A percentile compares a stretch with the other conserved stretches of the same genome.
Conservation (phyloP, 2,888 invertebrate genomes). For the Platynereis dumerilii region DNA sequence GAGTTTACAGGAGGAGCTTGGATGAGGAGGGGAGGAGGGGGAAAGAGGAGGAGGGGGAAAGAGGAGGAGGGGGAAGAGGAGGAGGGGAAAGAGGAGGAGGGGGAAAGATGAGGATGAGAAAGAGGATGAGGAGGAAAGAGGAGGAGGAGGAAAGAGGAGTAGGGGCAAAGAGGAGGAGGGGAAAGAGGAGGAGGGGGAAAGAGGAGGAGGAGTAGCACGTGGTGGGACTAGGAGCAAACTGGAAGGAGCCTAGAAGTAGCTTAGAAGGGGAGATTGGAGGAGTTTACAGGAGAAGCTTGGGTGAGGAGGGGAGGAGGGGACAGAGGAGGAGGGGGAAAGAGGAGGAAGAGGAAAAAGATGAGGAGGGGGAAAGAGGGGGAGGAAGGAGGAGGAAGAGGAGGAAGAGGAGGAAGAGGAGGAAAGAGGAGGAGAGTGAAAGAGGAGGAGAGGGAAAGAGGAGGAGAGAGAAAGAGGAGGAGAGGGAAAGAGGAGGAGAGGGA, state of each 20-base stretch:
- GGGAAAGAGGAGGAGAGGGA: slow-evolving; percentile 2
- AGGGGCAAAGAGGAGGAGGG: neutral
- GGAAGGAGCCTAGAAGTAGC: no score
- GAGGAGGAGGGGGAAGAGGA: neutral
- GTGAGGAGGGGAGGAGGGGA: no score
- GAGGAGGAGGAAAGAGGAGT: neutral
- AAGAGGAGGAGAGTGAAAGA: neutral
- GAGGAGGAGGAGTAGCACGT: no score
- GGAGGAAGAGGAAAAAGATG: neutral
- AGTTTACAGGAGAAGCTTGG: no score
- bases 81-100: neutral
- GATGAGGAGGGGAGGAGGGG: no score
- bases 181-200: neutral
- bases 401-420: neutral
- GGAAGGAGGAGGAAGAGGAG: neutral
- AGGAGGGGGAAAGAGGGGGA: neutral
- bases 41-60: neutral
- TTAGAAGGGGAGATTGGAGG: no score
- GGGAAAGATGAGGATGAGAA: neutral
- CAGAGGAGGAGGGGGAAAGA: neutral
- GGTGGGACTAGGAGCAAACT: no score
- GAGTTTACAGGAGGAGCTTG: no score
- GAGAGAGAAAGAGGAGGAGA: neutral
- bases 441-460: neutral
- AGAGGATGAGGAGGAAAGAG: neutral